Base-by-base conservation (phyloP, 2,113 vertebrate species). In the Nycticorax nycticorax region DNA sequence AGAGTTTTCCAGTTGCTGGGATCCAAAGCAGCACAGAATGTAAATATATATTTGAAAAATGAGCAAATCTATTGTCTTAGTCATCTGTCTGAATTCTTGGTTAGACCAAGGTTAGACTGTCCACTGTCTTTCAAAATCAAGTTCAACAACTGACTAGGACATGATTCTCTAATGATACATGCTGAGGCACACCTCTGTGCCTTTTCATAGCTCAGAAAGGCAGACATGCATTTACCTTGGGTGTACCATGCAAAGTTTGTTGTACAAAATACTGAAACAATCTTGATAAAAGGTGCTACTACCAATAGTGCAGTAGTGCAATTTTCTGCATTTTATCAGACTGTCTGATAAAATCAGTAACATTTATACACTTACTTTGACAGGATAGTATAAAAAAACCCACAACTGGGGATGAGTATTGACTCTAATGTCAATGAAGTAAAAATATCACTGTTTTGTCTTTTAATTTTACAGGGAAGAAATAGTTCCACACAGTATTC, bases 331-430 rank as follows among this genome's bases (percentile, higher is more conserved):
- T 93, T 81, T 90, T 68, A 50, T 45, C 23, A 52, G 12, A 5
- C 2, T 57, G 7, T 21, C 28, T 33, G 28, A 79, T 68, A 59
- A 67, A 77, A 76, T 67, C 24, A 60, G 7, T 41, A 71, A 24
- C 55, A 81, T 18, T 37, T 64, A 9, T 57, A 12, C 26, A 74
- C 9, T 71, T 75, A 37, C 4, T 56, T 75, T 67, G 45, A 64
- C 5, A 63, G 14, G 5, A 18, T 18, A 56, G 6, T 15, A 79
- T 28, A 33, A 74, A 72, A 47, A 8, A 0, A 0, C 1, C 8
- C 16, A 33, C 11, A 76, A 7, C 0, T 77, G 41, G 14, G 7
- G 5, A 47, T 82, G 33, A 33, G 30, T 24, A 3, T 39, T 67
- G 33, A 67, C 8, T 50, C 3, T 48, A n/a, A 56, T 27, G 20